Evolutionary conservation across 37 sponge, comb jelly and placozoan species (phyloP).

Genomic region (Halichondria panicea): DNA sequence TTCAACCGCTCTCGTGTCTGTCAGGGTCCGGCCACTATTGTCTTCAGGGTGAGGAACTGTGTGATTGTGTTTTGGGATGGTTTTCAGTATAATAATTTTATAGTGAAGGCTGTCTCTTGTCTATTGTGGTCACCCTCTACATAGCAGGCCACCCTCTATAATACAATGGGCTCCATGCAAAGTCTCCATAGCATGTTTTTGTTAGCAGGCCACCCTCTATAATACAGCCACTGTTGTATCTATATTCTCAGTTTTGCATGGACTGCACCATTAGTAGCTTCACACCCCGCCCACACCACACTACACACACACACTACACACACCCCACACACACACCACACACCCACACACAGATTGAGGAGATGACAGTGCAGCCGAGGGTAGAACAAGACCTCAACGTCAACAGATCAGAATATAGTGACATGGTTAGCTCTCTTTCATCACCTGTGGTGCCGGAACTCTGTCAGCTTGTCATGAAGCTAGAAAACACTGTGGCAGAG

Average conservation of each 20-base stretch:
- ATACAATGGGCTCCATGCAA: background rate
- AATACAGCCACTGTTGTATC: background rate
- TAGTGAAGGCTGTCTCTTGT: background rate
- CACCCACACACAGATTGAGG: conserved; percentile 56
- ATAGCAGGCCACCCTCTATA: too few species aligned
- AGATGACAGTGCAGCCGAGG: conserved; percentile 28
- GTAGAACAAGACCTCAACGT: conserved; percentile 40
- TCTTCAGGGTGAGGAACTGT: conserved; percentile 76
- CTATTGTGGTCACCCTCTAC: too few species aligned
- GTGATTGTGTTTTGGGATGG: too few species aligned
- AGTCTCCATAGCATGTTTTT: background rate
- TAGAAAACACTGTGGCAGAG: conserved; percentile 70
- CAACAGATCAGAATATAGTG: conserved; percentile 51
- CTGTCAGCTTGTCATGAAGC: conserved; percentile 42
- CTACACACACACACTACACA: background rate
- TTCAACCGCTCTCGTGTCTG: conserved; percentile 34
- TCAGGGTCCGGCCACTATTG: conserved; percentile 51
- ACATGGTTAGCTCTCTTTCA: conserved; percentile 19
- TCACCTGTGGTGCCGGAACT: conserved; percentile 38
- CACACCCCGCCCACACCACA: background rate
- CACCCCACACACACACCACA: background rate
- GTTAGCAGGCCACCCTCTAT: background rate
- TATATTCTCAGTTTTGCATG: background rate
- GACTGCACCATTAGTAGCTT: background rate
- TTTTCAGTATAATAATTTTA: background rate